Conservation (phyloP, 2,797 vertebrate species). For the Phoebastria nigripes region DNA sequence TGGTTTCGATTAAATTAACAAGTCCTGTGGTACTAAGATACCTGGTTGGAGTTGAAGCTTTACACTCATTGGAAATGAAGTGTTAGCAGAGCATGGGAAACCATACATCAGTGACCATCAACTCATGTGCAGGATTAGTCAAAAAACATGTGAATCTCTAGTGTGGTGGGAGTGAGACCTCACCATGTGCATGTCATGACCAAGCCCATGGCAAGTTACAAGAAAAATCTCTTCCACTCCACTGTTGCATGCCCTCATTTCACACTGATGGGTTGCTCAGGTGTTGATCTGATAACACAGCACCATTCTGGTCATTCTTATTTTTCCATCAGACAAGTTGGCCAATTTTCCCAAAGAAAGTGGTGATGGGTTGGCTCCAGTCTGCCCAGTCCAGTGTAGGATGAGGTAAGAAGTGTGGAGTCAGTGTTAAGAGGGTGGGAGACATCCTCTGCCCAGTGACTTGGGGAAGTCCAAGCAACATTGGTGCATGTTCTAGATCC, state of each 20-base stretch:
- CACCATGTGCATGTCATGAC: accelerated
- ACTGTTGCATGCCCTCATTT: background rate
- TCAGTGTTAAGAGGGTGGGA: background rate
- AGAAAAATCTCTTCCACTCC: background rate
- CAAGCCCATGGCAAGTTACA: background rate
- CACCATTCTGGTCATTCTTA: background rate
- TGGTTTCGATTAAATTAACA: background rate
- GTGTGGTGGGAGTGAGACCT: background rate
- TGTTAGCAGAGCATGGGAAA: background rate
- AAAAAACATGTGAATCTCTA: background rate
- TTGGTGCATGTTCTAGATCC: background rate
- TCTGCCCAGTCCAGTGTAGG: background rate
- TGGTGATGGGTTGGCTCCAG: background rate
- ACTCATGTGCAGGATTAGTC: background rate
- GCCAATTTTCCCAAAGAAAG: background rate
- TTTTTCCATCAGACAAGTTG: background rate
- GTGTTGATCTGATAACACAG: background rate
- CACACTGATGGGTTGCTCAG: background rate
- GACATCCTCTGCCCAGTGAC: background rate
- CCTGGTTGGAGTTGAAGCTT: background rate
- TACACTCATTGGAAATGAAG: background rate
- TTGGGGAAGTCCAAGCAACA: background rate
- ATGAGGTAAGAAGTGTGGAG: background rate
- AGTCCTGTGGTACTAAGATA: background rate
- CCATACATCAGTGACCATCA: background rate